These are phyloP conservation scores for Drosophila serrata DNA, from an alignment of 1,140 invertebrate genomes.

Conservation along the genomic window DNA sequence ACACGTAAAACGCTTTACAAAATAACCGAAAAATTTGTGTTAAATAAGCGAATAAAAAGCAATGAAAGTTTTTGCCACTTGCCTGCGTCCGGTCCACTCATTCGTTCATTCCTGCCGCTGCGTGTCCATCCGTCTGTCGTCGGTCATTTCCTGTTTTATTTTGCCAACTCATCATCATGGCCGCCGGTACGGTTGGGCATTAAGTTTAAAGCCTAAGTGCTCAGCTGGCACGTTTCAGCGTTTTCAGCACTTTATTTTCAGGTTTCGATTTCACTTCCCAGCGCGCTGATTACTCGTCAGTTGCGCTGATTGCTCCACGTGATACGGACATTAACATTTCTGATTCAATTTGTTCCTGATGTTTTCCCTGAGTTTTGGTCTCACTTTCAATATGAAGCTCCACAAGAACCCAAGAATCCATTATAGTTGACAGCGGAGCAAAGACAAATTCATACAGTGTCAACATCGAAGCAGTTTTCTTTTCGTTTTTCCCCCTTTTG, in stretches of 20 bases:
- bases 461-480: conserved; percentile 34
- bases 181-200: conserved; percentile 25
- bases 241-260: conserved; percentile 49
- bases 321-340: conserved; percentile 69
- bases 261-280: conserved; percentile 33
- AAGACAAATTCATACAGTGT: conserved; percentile 73
- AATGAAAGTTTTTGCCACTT: conserved; percentile 79
- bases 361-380: conserved; percentile 39
- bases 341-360: conserved; percentile 60
- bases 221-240: conserved; percentile 49
- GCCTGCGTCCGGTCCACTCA: conserved; percentile 45
- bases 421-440: conserved; percentile 72
- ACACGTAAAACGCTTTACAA: conserved; percentile 56
- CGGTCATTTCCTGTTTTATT: conserved; percentile 64
- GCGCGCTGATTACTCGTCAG: conserved; percentile 48
- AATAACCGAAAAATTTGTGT: conserved; percentile 78
- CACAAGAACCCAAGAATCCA: conserved; percentile 43
- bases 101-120: conserved; percentile 20
- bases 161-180: conserved; percentile 71
- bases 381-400: conserved; percentile 37
- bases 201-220: conserved; percentile 65
- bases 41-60: conserved; percentile 81
- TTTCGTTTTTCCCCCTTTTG: conserved; percentile 25
- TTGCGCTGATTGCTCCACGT: conserved; percentile 57
- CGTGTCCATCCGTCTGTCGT: conserved; percentile 37